phyloP scores from a whole-genome alignment of 2,888 invertebrate genomes.

The Lasiommata megera region DNA sequence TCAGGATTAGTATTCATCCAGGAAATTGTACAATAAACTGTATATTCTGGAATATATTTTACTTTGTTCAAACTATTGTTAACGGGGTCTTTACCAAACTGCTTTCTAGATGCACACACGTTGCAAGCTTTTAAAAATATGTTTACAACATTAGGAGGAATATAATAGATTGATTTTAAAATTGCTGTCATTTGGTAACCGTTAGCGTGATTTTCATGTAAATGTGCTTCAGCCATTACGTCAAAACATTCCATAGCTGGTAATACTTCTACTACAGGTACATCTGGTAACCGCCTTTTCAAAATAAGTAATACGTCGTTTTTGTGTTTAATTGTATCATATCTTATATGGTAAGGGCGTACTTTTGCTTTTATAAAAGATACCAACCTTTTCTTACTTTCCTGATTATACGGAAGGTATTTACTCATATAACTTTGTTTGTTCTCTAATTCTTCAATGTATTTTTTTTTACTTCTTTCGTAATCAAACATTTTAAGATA shows the following conservation, averaged over 20 bases:
- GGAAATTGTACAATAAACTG: neutral
- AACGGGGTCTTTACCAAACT: neutral
- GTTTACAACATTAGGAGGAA: neutral
- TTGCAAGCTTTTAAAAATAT: neutral
- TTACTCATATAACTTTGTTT: neutral
- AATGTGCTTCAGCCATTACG: slow-evolving; percentile 6
- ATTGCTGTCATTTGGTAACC: neutral
- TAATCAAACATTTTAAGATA: neutral
- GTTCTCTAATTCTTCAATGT: neutral
- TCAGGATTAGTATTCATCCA: neutral
- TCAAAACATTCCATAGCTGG: neutral
- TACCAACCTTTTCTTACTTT: neutral
- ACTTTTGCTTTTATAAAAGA: neutral
- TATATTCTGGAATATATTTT: neutral
- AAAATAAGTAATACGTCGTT: neutral
- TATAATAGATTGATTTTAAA: neutral
- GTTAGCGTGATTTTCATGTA: neutral
- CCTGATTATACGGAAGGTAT: neutral
- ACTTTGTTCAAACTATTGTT: neutral
- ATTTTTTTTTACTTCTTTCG: neutral
- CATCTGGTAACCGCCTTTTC: neutral
- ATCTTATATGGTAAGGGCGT: neutral
- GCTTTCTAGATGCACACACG: neutral
- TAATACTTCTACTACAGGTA: slow-evolving; percentile 1
- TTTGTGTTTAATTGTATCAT: neutral